Base-by-base conservation (phyloP, 2,797 vertebrate genomes). In the Pangasius sanitwongsei region DNA sequence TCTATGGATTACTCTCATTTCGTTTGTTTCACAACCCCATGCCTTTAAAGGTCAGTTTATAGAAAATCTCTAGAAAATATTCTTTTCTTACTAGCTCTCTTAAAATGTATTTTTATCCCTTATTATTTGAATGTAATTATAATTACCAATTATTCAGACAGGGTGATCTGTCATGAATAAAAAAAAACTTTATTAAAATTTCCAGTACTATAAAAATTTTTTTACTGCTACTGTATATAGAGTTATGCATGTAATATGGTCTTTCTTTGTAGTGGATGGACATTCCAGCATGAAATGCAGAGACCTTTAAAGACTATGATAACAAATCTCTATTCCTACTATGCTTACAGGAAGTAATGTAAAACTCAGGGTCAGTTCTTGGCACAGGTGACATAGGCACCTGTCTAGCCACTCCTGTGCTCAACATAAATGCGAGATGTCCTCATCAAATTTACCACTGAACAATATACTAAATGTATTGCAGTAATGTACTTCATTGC, bases 61-160 rank as follows among this genome's bases (percentile, higher is more conserved):
- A 81, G 87, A 93, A 93, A 94, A 86, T 91, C 92, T 88, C 59
- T 13, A 70, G 7, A n/a, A 82, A 20, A 44, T 57, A 34, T 81
- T 55, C n/a, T 20, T 80, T 31, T 80, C 77, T 78, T 53, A 77
- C 44, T 75, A 28, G 4, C 44, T n/a, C 4, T 28, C 28, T 16
- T 65, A 83, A 48, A 53, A 4, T 16, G 2, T 31, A 53, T 53
- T 77, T 67, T 41, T 7, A 75, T 53, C 6, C 15, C 48, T 80
- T 80, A 80, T 80, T 31, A 80, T 55, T 80, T 20, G n/a, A 78
- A 31, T 78, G 15, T 31, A 77, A 77, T 53, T 15, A 77, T 25
- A 77, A 50, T 50, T 0, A 50, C 48, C 28, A 53, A n/a, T 50
- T n/a, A 77, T 77, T n/a, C 5, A 16, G 44, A 18, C 74, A 6